These are phyloP conservation scores for Fulmarus glacialis DNA, from an alignment of 2,113 vertebrate species.

Conservation along the genomic window DNA sequence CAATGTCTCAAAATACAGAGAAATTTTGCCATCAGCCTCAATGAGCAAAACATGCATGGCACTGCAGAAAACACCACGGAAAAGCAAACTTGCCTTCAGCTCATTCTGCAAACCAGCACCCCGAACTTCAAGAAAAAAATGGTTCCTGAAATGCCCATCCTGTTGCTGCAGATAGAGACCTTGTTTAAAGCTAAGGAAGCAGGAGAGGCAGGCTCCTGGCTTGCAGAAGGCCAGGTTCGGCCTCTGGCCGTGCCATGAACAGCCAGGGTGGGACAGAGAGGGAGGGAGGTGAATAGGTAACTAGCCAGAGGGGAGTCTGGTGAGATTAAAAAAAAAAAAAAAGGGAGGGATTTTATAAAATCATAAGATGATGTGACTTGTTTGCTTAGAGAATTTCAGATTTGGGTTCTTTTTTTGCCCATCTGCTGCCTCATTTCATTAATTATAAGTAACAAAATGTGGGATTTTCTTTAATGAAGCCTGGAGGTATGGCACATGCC, in stretches of 20 bases:
- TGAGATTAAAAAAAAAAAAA: not conserved
- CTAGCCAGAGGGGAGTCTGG: not conserved
- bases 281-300: not conserved
- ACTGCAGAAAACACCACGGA: not conserved
- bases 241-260: not conserved
- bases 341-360: not conserved
- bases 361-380: not conserved
- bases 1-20: not conserved
- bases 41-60: not conserved
- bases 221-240: not conserved
- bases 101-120: not conserved
- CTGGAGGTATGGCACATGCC: not conserved
- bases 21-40: not conserved
- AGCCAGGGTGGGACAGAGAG: not conserved
- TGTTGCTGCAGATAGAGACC: not conserved
- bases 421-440: not conserved
- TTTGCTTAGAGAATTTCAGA: not conserved
- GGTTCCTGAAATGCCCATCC: not conserved
- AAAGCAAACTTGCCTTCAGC: not conserved
- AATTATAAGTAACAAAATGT: not conserved
- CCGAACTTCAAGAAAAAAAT: not conserved
- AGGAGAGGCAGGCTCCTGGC: not conserved
- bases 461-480: not conserved
- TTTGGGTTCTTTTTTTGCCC: not conserved
- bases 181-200: too few relatives aligned